Evolutionary conservation across 2,113 vertebrate species (phyloP).

Genomic region (Ammodramus savannarum): DNA sequence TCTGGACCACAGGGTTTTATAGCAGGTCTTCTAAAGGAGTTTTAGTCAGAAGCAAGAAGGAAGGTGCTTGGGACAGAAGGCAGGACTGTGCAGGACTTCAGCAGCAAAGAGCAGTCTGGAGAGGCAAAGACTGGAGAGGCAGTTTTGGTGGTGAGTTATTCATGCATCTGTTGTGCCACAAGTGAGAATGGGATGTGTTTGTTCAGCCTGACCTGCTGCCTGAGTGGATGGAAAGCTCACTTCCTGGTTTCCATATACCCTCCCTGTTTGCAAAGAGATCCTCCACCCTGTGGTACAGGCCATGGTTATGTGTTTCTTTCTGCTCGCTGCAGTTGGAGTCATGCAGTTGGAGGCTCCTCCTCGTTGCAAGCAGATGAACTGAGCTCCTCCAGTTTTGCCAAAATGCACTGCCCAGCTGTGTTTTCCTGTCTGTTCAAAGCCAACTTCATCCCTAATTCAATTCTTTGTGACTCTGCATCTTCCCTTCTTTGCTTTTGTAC

Average conservation of each 20-base stretch:
- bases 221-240: neutral
- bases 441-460: neutral
- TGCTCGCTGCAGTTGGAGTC: neutral
- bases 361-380: neutral
- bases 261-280: constrained; percentile 10
- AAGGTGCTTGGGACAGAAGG: neutral
- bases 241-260: neutral
- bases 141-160: neutral
- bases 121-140: neutral
- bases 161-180: neutral
- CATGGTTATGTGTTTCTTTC: neutral
- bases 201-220: neutral
- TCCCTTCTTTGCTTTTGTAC: neutral
- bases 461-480: neutral
- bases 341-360: neutral
- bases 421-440: neutral
- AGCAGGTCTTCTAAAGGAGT: neutral
- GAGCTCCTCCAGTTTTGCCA: neutral
- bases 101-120: neutral
- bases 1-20: neutral
- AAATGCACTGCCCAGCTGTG: neutral
- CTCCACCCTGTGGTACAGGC: neutral
- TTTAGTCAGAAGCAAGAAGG: neutral
- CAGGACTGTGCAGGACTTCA: neutral
- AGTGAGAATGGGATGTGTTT: constrained; percentile 1